phyloP scores from a whole-genome alignment of 2,888 invertebrate species.

The Oxystoma pomonae region DNA sequence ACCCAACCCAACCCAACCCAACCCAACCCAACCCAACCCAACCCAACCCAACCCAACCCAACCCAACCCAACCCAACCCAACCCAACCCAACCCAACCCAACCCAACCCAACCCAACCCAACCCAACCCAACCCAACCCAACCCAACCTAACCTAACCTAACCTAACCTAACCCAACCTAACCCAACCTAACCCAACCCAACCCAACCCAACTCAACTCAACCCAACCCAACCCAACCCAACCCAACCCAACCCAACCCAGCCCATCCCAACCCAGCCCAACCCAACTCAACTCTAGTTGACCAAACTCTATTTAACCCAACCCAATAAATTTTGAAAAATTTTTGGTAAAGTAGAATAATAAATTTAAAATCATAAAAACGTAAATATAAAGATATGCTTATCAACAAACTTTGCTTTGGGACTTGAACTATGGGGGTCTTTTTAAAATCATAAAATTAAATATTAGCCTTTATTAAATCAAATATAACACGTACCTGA shows the following conservation, averaged over 20 bases:
- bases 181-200: background rate
- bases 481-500: too few relatives aligned
- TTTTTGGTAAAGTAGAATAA: too few relatives aligned
- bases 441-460: too few relatives aligned
- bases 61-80: slow-evolving; percentile 7
- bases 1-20: slow-evolving; percentile 5
- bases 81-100: slow-evolving; percentile 1
- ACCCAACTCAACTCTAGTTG: slow-evolving; percentile 9
- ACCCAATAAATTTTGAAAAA: too few relatives aligned
- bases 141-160: background rate
- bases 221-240: background rate
- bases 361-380: too few relatives aligned
- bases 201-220: slow-evolving; percentile 5
- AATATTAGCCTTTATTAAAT: too few relatives aligned
- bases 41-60: slow-evolving; percentile 1
- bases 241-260: slow-evolving; percentile 3
- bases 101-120: slow-evolving; percentile 2
- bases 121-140: slow-evolving; percentile 3
- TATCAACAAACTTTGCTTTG: too few relatives aligned
- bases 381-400: too few relatives aligned
- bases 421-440: too few relatives aligned
- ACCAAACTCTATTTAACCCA: slow-evolving; percentile 20
- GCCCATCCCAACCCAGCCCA: slow-evolving; percentile 14
- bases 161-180: background rate
- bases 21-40: slow-evolving; percentile 6